Conservation (phyloP, 2,888 invertebrate species). For the Thalpophila matura region DNA sequence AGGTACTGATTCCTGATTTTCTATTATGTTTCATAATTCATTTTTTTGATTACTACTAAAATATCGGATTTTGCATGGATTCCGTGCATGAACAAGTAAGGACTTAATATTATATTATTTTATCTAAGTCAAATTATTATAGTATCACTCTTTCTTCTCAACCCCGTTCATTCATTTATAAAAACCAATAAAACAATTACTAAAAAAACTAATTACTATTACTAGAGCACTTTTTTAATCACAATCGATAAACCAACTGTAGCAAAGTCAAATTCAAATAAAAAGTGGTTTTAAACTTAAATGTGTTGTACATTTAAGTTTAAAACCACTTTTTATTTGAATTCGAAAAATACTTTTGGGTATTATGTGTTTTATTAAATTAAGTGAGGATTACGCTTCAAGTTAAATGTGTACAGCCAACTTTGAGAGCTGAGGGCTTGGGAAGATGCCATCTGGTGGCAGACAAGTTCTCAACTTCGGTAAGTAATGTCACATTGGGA, state of each 20-base stretch:
- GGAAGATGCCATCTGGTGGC: conserved; percentile 45
- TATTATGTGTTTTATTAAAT: conserved; percentile 56
- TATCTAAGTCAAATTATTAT: too few relatives aligned
- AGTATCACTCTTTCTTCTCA: too few relatives aligned
- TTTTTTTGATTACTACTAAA: too few relatives aligned
- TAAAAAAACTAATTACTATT: conserved; percentile 16
- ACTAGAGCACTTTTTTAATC: conserved; percentile 11
- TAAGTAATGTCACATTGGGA: conserved; percentile 15
- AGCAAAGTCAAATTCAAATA: too few relatives aligned
- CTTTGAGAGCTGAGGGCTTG: conserved; percentile 36
- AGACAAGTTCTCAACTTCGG: conserved; percentile 39
- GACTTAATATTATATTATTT: too few relatives aligned
- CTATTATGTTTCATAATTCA: too few relatives aligned
- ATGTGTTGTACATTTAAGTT: too few relatives aligned
- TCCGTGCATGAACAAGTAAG: too few relatives aligned
- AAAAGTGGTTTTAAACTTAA: too few relatives aligned
- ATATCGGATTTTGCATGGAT: too few relatives aligned
- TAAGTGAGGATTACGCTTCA: conserved; percentile 36
- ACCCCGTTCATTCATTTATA: neutral
- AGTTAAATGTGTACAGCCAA: conserved; percentile 45
- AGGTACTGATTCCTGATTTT: too few relatives aligned
- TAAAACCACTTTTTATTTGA: conserved; percentile 42
- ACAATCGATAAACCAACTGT: conserved; percentile 31
- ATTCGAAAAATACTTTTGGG: conserved; percentile 24
- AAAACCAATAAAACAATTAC: conserved; percentile 10